Percentiles rank a stretch among this genome's conserved stretches.
Evolutionary conservation across 2,888 invertebrate species (phyloP).

Genomic region (Girardia tigrina): DNA sequence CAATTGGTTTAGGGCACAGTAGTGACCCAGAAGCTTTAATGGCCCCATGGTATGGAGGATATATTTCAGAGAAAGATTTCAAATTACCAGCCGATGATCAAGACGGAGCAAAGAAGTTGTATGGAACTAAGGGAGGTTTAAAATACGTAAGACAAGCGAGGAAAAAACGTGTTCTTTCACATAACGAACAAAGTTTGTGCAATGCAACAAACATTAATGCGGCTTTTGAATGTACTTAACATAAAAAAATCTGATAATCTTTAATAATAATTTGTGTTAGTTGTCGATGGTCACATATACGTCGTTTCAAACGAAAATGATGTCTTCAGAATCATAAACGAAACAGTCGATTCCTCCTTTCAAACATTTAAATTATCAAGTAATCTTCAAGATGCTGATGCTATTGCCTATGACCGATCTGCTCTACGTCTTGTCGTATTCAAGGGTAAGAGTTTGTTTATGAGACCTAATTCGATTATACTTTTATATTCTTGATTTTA

Average conservation of each 20-base stretch:
- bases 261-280: not conserved
- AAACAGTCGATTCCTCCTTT: not conserved
- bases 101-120: not conserved
- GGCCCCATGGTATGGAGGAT: slow-evolving; percentile 15
- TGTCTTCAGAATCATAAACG: not conserved
- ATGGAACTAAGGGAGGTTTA: not conserved
- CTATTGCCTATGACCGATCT: not conserved
- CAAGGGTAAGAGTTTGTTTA: not conserved
- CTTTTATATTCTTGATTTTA: too few species aligned
- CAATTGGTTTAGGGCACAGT: not conserved
- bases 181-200: not conserved
- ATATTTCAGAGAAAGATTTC: not conserved
- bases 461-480: too few species aligned
- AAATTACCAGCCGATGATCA: not conserved
- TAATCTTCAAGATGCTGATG: not conserved
- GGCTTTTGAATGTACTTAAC: slow-evolving; percentile 6
- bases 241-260: not conserved
- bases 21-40: not conserved
- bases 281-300: not conserved
- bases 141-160: not conserved
- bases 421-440: not conserved
- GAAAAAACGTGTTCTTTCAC: not conserved
- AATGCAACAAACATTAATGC: not conserved
- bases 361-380: not conserved
- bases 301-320: not conserved